Evolutionary conservation across 2,797 vertebrate species (phyloP).

Genomic region (Ptychobarbus kaznakovi): DNA sequence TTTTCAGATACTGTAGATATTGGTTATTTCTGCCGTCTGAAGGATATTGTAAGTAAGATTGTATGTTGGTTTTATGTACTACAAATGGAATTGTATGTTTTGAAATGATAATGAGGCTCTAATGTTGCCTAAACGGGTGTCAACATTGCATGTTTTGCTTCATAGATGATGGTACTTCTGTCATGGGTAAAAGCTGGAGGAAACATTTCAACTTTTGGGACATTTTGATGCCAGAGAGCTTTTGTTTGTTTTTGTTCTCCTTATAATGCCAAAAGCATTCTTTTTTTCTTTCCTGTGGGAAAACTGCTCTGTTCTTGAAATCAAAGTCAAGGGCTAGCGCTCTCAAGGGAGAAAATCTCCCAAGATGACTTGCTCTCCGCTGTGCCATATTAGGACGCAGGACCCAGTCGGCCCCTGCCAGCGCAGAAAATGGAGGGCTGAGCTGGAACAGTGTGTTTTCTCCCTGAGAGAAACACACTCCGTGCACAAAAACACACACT

Average conservation of each 20-base stretch:
- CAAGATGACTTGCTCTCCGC: conserved; percentile 80
- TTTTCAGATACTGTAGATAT: conserved; percentile 27
- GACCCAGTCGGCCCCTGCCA: conserved; percentile 44
- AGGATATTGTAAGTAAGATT: conserved; percentile 31
- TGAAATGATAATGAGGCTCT: background rate
- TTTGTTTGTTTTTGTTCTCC: conserved; percentile 61
- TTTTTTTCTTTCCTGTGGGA: conserved; percentile 83
- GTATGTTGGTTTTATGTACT: background rate
- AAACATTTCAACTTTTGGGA: conserved; percentile 61
- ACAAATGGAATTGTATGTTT: conserved; percentile 3
- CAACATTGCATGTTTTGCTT: conserved; percentile 21
- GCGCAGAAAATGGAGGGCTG: conserved; percentile 48
- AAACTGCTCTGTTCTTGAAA: conserved; percentile 85
- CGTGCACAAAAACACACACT: background rate
- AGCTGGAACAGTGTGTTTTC: conserved; percentile 50
- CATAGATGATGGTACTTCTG: conserved; percentile 55
- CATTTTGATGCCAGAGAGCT: conserved; percentile 70
- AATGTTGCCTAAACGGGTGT: conserved; percentile 13
- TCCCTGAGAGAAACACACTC: conserved; percentile 47
- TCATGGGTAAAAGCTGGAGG: conserved; percentile 43
- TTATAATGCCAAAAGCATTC: conserved; percentile 70
- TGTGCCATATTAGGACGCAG: conserved; percentile 82
- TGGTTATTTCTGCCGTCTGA: conserved; percentile 5
- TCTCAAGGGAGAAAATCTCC: conserved; percentile 81
- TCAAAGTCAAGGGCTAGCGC: conserved; percentile 73